Evolutionary conservation across 2,888 invertebrate species (phyloP), one percentile per base, ranked within the genome.

Genomic region (Scotopteryx bipunctaria): DNA sequence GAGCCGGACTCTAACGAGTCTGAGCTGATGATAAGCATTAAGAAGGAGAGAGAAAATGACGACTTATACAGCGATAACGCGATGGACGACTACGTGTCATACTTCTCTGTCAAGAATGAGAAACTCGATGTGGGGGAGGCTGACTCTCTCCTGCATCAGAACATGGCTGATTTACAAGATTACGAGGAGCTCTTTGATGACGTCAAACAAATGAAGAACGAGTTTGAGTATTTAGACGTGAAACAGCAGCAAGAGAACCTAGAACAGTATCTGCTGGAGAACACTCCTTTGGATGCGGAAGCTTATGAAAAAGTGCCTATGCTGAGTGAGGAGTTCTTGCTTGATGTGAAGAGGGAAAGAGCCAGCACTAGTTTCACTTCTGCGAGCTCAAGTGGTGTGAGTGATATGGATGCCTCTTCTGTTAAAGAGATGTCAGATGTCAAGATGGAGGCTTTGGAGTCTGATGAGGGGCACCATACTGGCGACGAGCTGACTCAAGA

Each of bases 161-260:
- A 92, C 61, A 65, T 92, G 56, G 92, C 92, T 0, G 93, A 93
- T 72, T 69, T 93, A 6, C 83, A 86, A 54, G 93, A 92, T 57
- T 93, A 91, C 57, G 89, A 80, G 2, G 89, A 91, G 31, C 57
- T 83, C 8, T 78, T 81, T 3, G 78, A 83, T 17, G 87, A 86
- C 16, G 73, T 80, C 0, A 86, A 86, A 42, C 83, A 82, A 17
- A 58, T 89, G 17, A 77, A 77, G 59, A 87, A 62, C 66, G 89
- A 82, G 67, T 73, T 89, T 59, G 92, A 81, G 57, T 87, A 63
- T 58, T 62, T 79, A 55, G 92, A 89, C 40, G 75, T 80, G 0
- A 90, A 89, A 40, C 81, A 84, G 14, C 83, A 86, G 38, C 81
- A 81, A 11, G 81, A 84, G 27, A 78, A 90, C 33, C 58, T 89